Percentiles rank a stretch among this genome's conserved stretches.
phyloP scores from a whole-genome alignment of 2,797 vertebrate genomes.

The Chromis chromis region DNA sequence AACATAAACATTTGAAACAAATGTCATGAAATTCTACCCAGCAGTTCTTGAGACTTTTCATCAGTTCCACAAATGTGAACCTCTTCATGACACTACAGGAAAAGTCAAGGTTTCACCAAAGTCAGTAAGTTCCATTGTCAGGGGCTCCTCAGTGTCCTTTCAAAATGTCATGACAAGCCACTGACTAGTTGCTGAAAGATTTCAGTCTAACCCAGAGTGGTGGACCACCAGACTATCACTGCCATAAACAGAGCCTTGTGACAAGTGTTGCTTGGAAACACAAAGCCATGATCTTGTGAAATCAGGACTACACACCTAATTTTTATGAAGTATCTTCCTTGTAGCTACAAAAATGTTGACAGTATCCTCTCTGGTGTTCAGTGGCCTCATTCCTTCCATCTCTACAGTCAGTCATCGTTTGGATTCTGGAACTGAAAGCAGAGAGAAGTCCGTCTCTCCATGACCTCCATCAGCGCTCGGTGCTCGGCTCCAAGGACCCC shows the following conservation, averaged over 20 bases:
- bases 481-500: constrained; percentile 30
- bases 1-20: background rate
- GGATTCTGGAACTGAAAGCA: constrained; percentile 28
- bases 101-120: background rate
- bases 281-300: too few species aligned
- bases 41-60: background rate
- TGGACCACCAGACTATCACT: too few species aligned
- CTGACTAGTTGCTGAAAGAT: background rate
- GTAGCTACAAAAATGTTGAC: too few species aligned
- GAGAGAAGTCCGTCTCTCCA: constrained; percentile 19
- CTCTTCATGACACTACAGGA: background rate
- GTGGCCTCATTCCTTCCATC: too few species aligned
- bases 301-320: too few species aligned
- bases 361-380: background rate
- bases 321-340: too few species aligned
- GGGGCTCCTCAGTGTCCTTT: too few species aligned
- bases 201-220: background rate
- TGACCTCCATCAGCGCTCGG: constrained; percentile 47
- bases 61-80: background rate
- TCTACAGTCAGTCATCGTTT: constrained; percentile 17
- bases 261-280: background rate
- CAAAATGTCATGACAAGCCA: background rate
- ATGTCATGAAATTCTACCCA: background rate
- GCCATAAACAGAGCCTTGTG: background rate
- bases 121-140: background rate